Evolutionary conservation across 2,888 invertebrate genomes (phyloP).

Genomic region (Neoscelio sp.): DNA sequence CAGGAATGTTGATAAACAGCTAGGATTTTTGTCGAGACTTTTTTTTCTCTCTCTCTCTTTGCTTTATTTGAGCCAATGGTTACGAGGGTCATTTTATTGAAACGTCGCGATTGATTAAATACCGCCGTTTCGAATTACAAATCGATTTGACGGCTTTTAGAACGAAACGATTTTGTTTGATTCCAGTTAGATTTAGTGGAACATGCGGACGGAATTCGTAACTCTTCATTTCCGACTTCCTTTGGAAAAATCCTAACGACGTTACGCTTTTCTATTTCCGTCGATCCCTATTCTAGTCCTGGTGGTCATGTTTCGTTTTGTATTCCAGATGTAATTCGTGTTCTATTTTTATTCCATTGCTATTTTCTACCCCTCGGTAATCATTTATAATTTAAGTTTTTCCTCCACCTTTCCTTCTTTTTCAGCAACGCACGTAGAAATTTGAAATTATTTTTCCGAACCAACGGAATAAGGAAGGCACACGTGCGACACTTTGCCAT

Average conservation of each 20-base stretch:
- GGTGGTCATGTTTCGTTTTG: slow-evolving; percentile 10
- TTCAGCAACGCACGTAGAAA: slow-evolving; percentile 4
- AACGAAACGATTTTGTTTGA: slow-evolving; percentile 4
- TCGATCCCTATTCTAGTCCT: not conserved
- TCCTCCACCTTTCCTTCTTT: too few relatives aligned
- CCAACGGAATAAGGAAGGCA: slow-evolving; percentile 20
- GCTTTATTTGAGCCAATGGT: slow-evolving; percentile 1
- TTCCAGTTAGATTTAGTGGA: not conserved
- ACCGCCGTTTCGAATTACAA: not conserved
- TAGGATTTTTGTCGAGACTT: slow-evolving; percentile 9
- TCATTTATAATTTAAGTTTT: too few relatives aligned
- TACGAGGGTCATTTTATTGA: not conserved
- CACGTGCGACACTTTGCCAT: slow-evolving; percentile 31
- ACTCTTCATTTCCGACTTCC: not conserved
- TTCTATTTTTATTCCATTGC: slow-evolving; percentile 24
- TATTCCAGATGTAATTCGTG: not conserved
- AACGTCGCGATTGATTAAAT: slow-evolving; percentile 1
- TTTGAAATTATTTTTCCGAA: slow-evolving; percentile 15
- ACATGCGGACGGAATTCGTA: too few relatives aligned
- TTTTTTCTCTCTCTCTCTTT: not conserved
- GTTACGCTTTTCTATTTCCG: slow-evolving; percentile 20
- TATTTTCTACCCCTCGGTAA: too few relatives aligned
- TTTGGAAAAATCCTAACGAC: slow-evolving; percentile 5
- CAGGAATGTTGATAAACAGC: slow-evolving; percentile 40
- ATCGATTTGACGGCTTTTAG: too few relatives aligned